phyloP scores from a whole-genome alignment of 2,888 invertebrate genomes.

The Muscina levida region DNA sequence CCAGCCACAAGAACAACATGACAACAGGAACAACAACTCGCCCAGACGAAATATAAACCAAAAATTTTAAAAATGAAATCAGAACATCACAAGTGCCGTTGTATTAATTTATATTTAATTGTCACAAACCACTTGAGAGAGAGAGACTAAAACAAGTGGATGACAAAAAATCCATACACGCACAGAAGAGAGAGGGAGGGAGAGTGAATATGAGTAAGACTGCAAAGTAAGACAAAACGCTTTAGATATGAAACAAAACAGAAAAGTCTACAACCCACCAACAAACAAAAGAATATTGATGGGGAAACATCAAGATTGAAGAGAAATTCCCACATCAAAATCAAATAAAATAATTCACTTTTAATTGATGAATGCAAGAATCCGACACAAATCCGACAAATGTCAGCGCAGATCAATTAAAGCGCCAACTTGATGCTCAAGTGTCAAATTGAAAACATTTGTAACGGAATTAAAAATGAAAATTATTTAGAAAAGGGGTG shows the following conservation, averaged over 20 bases:
- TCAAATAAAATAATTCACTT: conserved; percentile 58
- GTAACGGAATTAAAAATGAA: conserved; percentile 7
- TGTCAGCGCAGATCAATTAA: conserved; percentile 62
- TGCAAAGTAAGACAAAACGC: too few relatives aligned
- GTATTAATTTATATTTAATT: conserved; percentile 77
- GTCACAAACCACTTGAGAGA: conserved; percentile 75
- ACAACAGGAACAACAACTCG: not conserved
- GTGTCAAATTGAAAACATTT: conserved; percentile 27
- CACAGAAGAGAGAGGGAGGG: too few relatives aligned
- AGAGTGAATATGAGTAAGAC: too few relatives aligned
- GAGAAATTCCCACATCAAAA: conserved; percentile 73
- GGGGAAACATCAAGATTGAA: conserved; percentile 55
- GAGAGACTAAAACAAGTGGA: conserved; percentile 38
- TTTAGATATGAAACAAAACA: conserved; percentile 67
- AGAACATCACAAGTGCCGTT: conserved; percentile 51
- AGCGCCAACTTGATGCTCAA: conserved; percentile 20
- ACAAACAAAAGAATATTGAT: conserved; percentile 54
- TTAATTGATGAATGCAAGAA: conserved; percentile 30
- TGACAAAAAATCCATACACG: conserved; percentile 50
- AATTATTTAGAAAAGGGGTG: not conserved
- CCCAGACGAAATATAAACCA: not conserved
- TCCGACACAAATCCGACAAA: conserved; percentile 42
- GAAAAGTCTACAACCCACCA: conserved; percentile 59
- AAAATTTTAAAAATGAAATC: conserved; percentile 1
- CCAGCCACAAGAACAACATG: conserved; percentile 7